Evolutionary conservation across 2,888 invertebrate species (phyloP), one percentile per base, ranked within the genome.

Genomic region (Blastobasis adustella): DNA sequence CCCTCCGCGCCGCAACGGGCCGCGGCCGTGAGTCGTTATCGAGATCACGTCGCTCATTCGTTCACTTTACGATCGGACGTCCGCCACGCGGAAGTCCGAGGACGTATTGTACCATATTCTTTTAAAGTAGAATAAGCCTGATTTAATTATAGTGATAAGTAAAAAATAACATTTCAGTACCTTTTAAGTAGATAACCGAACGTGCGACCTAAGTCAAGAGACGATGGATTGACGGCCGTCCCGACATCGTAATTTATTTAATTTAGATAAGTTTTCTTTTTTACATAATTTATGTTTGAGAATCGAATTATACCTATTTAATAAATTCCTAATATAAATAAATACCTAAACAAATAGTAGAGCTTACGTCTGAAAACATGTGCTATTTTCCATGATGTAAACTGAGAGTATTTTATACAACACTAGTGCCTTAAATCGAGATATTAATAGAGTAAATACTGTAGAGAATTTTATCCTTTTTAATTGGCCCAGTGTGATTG

Each of bases 171-270:
- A 78, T 81, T 85, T 78, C 81, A 79, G 85, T 87, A 87, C 82
- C 83, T 86, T 80, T 78, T 83, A 86, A 85, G 84, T 87, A 87
- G 84, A 82, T 80, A 86, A 81, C 83, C 81, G 83, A 87, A 85
- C 83, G 82, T 83, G 87, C 86, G 87, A 86, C 87, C 85, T 86
- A 83, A 87, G 87, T 88, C 88, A 87, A 79, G 80, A 78, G 79
- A 81, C 85, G 84, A 83, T 87, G 82, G 76, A 83, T 82, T 79
- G 80, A 85, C 87, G 86, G 86, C 86, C 85, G 86, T 87, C 86
- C 88, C 88, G 81, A 83, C 79, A 85, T 85, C 86, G 86, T 88
- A 87, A 87, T 86, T 88, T 87, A 87, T 88, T 88, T 74, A 79
- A 79, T 72, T 73, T 86, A 87, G 84, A 50, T 57, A 82, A 84